Evolutionary conservation across 2,888 invertebrate species (phyloP), one percentile per base, ranked within the genome.

Genomic region (Microchrysa polita): DNA sequence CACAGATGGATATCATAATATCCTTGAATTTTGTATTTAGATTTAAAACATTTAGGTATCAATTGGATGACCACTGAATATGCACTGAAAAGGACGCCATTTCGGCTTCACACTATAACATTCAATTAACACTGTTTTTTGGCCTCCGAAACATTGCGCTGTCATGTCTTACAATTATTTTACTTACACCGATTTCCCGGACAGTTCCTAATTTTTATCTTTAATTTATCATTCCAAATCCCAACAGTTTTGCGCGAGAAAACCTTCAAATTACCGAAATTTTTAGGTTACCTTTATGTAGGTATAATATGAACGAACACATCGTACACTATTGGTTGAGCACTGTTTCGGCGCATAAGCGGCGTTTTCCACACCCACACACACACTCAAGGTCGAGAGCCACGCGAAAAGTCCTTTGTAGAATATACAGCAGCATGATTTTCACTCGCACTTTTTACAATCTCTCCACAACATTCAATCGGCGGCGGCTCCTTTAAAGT

Each of bases 231-330:
- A 27, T 59, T 59, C 22, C 5, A 57, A 23, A 23, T 5, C 27
- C 4, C 5, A 10, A 22, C 10, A 59, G n/a, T 14, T 59, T 27
- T 20, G 23, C 27, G 27, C 18, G 9, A 67, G 72, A 61, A 52
- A 61, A 67, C 67, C 67, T 53, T 57, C 67, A 74, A 67, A 27
- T 52, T 61, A 61, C 44, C 72, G 48, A 72, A 73, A 61, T 73
- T 75, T 75, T 75, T 73, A 75, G 75, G 75, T 75, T 75, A 75
- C 75, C 73, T 42, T 67, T 14, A 65, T 34, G 27, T 34, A 34
- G n/a, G n/a, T n/a, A n/a, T n/a, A n/a, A n/a, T n/a, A n/a, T 65
- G 65, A 60, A 65, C 63, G 52, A 73, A 73, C 75, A 75, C 63
- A 74, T 73, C 73, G 74, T 69, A 72, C 73, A 75, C 61, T 57